Evolutionary conservation across 2,797 vertebrate species (phyloP).

Genomic region (Ptychadena robeensis): DNA sequence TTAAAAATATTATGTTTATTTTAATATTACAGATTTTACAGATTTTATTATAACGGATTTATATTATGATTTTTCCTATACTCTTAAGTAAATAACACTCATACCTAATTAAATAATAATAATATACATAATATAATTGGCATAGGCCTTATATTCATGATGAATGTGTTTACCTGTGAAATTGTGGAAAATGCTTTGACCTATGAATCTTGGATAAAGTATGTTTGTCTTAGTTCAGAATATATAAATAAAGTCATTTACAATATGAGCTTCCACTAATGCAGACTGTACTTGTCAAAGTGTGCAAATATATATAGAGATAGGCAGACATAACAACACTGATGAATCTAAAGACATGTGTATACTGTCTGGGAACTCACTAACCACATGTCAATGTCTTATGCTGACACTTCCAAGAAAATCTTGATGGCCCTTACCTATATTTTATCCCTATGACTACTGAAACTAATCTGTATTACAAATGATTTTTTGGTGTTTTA

Average conservation of each 20-base stretch:
- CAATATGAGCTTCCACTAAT: constrained; percentile 71
- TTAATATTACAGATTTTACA: too few species aligned
- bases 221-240: constrained; percentile 65
- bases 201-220: constrained; percentile 51
- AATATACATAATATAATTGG: too few species aligned
- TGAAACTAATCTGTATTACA: too few species aligned
- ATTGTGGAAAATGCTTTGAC: constrained; percentile 33
- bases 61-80: too few species aligned
- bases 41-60: too few species aligned
- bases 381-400: background rate
- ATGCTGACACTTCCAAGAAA: background rate
- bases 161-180: constrained; percentile 34
- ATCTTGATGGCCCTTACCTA: background rate
- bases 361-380: constrained; percentile 25
- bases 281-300: constrained; percentile 56
- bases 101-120: too few species aligned
- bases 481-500: too few species aligned
- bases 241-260: constrained; percentile 63
- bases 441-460: background rate
- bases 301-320: constrained; percentile 51
- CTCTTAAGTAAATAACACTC: too few species aligned
- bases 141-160: background rate
- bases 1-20: too few species aligned
- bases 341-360: constrained; percentile 30
- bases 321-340: constrained; percentile 62